phyloP scores from a whole-genome alignment of 2,888 invertebrate genomes.

The Zonitis immaculata region DNA sequence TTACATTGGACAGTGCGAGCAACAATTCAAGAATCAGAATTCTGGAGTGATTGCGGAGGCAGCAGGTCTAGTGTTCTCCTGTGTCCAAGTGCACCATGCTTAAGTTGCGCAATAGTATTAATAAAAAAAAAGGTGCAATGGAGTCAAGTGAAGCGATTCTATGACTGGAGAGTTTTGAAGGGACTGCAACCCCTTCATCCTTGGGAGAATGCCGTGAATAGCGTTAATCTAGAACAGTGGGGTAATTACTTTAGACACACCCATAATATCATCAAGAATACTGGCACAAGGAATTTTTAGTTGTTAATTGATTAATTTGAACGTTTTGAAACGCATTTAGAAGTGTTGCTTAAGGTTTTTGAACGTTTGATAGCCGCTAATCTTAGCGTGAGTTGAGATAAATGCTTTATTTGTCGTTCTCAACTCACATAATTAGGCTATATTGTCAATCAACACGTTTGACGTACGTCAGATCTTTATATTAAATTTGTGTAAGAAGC shows the following conservation, averaged over 20 bases:
- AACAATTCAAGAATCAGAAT: no score
- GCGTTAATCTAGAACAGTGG: background rate
- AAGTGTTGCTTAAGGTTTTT: constrained; percentile 23
- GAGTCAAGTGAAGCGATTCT: background rate
- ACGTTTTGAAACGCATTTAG: constrained; percentile 24
- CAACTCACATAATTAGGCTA: constrained; percentile 30
- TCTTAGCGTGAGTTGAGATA: constrained; percentile 19
- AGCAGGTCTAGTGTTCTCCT: no score
- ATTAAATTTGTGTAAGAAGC: no score
- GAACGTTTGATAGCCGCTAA: constrained; percentile 22
- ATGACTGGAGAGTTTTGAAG: background rate
- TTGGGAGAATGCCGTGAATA: background rate
- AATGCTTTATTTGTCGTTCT: background rate
- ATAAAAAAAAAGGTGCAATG: background rate
- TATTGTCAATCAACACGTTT: constrained; percentile 23
- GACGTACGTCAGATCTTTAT: no score
- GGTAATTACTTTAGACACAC: background rate
- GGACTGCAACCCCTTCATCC: background rate
- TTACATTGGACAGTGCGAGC: background rate
- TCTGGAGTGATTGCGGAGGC: no score
- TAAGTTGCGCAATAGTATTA: no score
- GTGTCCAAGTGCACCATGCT: no score
- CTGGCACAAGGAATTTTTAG: background rate
- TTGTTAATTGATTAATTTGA: no score
- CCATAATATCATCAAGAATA: background rate